phyloP scores from a whole-genome alignment of 2,888 invertebrate species.

The Diarsia brunnea region DNA sequence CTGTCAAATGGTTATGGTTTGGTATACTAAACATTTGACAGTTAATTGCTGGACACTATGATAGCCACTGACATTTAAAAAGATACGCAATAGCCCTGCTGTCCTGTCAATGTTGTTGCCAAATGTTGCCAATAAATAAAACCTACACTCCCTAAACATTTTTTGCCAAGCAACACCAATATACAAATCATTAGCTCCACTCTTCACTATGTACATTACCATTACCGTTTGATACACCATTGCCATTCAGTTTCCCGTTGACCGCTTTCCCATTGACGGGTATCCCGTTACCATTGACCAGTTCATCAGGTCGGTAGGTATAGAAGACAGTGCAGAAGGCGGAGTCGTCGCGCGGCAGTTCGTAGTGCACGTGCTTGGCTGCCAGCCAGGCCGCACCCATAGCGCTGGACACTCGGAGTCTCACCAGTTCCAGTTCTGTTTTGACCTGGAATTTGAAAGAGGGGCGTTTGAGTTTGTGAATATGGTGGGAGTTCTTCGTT shows the following conservation, averaged over 20 bases:
- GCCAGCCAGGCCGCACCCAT: constrained; percentile 97
- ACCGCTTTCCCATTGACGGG: constrained; percentile 59
- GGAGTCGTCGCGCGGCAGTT: constrained; percentile 93
- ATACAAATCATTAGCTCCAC: constrained; percentile 59
- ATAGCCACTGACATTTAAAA: too few species aligned
- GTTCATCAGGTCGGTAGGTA: constrained; percentile 82
- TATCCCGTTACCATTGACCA: constrained; percentile 59
- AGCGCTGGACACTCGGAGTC: constrained; percentile 94
- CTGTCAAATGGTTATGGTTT: too few species aligned
- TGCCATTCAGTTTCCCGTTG: constrained; percentile 64
- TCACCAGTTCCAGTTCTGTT: constrained; percentile 91
- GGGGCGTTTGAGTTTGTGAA: not conserved
- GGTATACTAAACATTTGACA: too few species aligned
- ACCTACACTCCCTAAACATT: not conserved
- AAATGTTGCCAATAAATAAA: constrained; percentile 9
- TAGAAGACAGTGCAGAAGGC: constrained; percentile 93
- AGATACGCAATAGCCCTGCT: too few species aligned
- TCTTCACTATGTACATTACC: constrained; percentile 51
- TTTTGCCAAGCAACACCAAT: constrained; percentile 20
- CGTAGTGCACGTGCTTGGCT: constrained; percentile 92
- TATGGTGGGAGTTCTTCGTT: not conserved
- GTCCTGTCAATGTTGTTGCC: too few species aligned
- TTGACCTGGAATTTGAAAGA: constrained; percentile 75
- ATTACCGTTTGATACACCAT: constrained; percentile 58
- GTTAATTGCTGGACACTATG: too few species aligned